Base-by-base conservation (phyloP, 1,140 invertebrate species). In the Phymorhynchus buccinoides region DNA sequence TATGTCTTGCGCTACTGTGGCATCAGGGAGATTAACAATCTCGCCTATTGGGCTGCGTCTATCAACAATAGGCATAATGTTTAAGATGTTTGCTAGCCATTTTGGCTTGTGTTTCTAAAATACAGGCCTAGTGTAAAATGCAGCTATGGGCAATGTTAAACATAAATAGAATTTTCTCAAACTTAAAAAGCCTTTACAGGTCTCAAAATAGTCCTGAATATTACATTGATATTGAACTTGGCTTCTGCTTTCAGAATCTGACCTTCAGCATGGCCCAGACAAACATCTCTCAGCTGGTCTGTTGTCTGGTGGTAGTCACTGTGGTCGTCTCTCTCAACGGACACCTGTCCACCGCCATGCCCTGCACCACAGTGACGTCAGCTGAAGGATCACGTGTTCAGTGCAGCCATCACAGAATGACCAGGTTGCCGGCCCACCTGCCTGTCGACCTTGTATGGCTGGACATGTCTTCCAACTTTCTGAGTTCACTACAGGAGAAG, bases 391-490 rank as follows among this genome's bases (percentile, higher is more conserved):
- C 71, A 16, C 71, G 37, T 73, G 71, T 39, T 12, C 71, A 73
- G 37, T 73, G 71, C 71, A 73, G 71, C 71, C 71, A 35, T 35
- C 30, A 22, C 71, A n/a, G 71, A 14, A 7, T 73, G 71, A 73
- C 71, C 71, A 32, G 37, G 37, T 39, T 73, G 16, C 71, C 71
- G 6, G 71, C 71, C 30, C 32, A 7, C 12, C 0, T 35, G 30
- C 71, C 71, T 73, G 32, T 3, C 37, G 32, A 35, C 71, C 30
- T 73, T 3, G 30, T 73, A 7, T 73, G 32, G 32, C 71, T 73
- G 32, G 71, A 73, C 37, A 39, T 73, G 37, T 32, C 71, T 16
- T 39, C 32, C 71, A 73, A 73, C n/a, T 73, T 73, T 73, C 71
- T 73, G 71, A 73, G 30, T 14, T 37, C 32, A 12, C 37, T 73